Evolutionary conservation across 2,113 vertebrate species (phyloP), one percentile per base, ranked within the genome.

Genomic region (Xiphorhynchus elegans): DNA sequence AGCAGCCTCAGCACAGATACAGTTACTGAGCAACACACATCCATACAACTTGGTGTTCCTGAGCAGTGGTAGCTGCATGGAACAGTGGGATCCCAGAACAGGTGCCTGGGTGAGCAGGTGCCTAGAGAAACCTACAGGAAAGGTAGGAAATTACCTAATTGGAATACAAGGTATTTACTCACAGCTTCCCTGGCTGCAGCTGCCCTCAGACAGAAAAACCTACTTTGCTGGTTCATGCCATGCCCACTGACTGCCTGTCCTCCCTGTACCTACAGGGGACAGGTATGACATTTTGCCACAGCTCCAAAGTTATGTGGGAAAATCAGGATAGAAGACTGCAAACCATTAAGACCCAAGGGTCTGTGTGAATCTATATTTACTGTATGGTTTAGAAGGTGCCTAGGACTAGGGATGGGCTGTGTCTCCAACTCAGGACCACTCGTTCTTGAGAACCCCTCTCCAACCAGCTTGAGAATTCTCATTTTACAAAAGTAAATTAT

Each of bases 331-430:
- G 58, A 59, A 77, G 49, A 33, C 40, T 53, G 21, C 52, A 42
- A 52, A 33, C 52, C 24, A 49, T 59, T 23, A 37, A 50, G 15
- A 24, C 21, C 40, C 8, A 9, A 17, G 55, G 16, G 16, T 66
- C 64, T 2, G 2, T 12, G 6, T 5, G 11, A 24, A 35, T 35
- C 42, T 52, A 0, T n/a, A 21, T n/a, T 46, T 62, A 53, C 31
- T 31, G 8, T 9, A 2, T 28, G 13, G 39, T 31, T 74, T 11
- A 70, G 60, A 60, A 24, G 13, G n/a, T 31, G 13, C 17, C 39
- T 28, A 15, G 28, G 40, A 49, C 13, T 19, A 31, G 3, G 9
- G 37, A 16, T 13, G 26, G 7, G 40, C 40, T 39, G 59, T 12
- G 44, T 26, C 42, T 81, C 35, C 39, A 55, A 29, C 35, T 72